Evolutionary conservation across 2,113 vertebrate species (phyloP), one percentile per base, ranked within the genome.

Genomic region (Taurulus bubalis): DNA sequence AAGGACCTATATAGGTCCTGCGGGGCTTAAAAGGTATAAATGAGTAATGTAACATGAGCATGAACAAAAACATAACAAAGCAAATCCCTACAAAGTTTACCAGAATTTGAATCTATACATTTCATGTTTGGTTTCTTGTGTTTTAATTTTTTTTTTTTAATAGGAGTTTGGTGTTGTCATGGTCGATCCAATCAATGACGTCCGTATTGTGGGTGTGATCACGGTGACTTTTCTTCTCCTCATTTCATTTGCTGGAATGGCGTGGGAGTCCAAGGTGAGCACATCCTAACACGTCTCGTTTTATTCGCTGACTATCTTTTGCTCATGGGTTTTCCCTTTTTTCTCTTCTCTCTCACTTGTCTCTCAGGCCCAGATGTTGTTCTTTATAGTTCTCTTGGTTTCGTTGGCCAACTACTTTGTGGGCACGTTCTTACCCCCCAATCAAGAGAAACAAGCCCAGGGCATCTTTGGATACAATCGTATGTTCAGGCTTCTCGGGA

Each of bases 391-490:
- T 53, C 91, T 95, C 3, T 56, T 96, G 75, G 45, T 95, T 20
- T 94, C 95, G 2, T 95, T 96, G 75, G 3, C 71, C 40, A 95
- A 91, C 89, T 95, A 94, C 73, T 71, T 96, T 24, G 88, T 95
- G 32, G 95, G 94, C 6, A 95, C 94, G 5, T 1, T 95, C 15
- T 80, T 96, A 18, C 92, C 94, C 16, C 75, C 90, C 28, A 69
- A 72, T 2, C 18, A 28, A 63, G 81, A 94, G 38, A 92, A 87
- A 69, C 77, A 95, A 75, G 75, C 92, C n/a, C 84, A 88, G 18
- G 95, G 95, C 34, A 90, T 95, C 71, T 96, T 96, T 84, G 88
- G 87, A 71, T 96, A 96, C 75, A 82, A 53, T 77, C 67, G 94
- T 95, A 80, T 85, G 87, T 83, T 53, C 14, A 32, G 8, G 11